These are phyloP conservation scores for Knipowitschia caucasica DNA, from an alignment of 2,797 vertebrate genomes.

Conservation along the genomic window DNA sequence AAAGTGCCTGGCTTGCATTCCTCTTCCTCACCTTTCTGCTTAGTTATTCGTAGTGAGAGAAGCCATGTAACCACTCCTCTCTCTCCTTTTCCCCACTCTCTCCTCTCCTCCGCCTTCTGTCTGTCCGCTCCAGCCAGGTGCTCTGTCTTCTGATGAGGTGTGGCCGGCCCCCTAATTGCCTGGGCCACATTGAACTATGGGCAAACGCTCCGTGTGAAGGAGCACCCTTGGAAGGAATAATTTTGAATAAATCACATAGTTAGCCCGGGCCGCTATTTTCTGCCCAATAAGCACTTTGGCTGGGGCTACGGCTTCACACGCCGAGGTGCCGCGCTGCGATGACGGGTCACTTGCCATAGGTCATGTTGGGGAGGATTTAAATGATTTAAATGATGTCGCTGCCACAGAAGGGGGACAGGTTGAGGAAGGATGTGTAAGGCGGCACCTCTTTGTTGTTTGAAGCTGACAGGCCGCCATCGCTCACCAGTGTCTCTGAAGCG, in stretches of 20 bases:
- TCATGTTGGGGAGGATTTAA: constrained; percentile 72
- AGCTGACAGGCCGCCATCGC: constrained; percentile 67
- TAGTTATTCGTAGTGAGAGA: constrained; percentile 56
- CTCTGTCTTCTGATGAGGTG: constrained; percentile 68
- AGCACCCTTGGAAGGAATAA: constrained; percentile 68
- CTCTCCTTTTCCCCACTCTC: constrained; percentile 45
- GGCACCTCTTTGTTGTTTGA: constrained; percentile 76
- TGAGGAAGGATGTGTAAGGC: constrained; percentile 68
- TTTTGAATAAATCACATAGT: constrained; percentile 76
- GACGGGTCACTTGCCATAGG: constrained; percentile 74
- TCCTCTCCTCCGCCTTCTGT: constrained; percentile 60
- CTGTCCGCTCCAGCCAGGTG: constrained; percentile 66
- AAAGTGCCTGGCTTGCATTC: constrained; percentile 75
- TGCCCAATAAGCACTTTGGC: constrained; percentile 70
- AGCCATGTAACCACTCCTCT: neutral
- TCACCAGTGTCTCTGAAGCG: constrained; percentile 58
- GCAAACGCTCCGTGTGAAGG: constrained; percentile 65
- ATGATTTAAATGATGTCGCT: constrained; percentile 75
- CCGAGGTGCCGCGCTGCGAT: constrained; percentile 59
- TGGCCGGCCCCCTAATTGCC: constrained; percentile 70
- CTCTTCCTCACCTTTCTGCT: constrained; percentile 58
- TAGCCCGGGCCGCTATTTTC: constrained; percentile 61
- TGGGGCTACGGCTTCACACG: constrained; percentile 42
- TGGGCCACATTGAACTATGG: constrained; percentile 67
- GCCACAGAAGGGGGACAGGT: constrained; percentile 66